phyloP scores from a whole-genome alignment of 1,140 invertebrate species.

The Oryzaephilus surinamensis region DNA sequence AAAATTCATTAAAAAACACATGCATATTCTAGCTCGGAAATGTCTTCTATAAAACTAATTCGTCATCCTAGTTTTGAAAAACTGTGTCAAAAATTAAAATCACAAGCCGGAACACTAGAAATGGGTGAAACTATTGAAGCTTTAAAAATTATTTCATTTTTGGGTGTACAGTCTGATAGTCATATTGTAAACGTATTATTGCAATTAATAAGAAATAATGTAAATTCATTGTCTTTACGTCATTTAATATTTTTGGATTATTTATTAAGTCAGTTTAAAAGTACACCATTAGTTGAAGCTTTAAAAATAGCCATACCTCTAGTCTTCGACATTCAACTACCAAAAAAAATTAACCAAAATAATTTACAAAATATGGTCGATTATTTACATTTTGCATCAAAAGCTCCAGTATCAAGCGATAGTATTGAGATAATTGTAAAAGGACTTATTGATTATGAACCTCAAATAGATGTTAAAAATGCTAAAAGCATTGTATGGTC shows the following conservation, averaged over 20 bases:
- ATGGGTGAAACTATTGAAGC: constrained; percentile 42
- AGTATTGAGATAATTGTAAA: constrained; percentile 40
- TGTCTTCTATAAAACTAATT: constrained; percentile 25
- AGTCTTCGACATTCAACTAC: constrained; percentile 48
- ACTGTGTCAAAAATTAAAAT: constrained; percentile 42
- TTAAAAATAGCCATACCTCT: constrained; percentile 48
- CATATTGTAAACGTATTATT: constrained; percentile 48
- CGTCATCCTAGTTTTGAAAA: constrained; percentile 36
- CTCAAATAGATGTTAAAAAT: constrained; percentile 34
- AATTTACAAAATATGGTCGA: constrained; percentile 40
- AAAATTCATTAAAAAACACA: not conserved
- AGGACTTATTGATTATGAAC: constrained; percentile 35
- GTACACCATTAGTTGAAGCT: constrained; percentile 46
- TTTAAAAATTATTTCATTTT: constrained; percentile 44
- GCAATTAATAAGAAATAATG: constrained; percentile 45
- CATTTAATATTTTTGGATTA: constrained; percentile 51
- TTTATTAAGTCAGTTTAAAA: constrained; percentile 38
- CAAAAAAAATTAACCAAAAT: constrained; percentile 41
- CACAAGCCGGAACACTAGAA: constrained; percentile 40
- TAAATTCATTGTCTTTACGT: constrained; percentile 46
- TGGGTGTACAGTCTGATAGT: constrained; percentile 43
- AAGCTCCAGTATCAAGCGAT: constrained; percentile 38
- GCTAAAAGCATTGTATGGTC: constrained; percentile 42
- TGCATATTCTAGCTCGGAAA: constrained; percentile 25
- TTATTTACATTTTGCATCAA: constrained; percentile 41